phyloP scores from a whole-genome alignment of 2,113 vertebrate genomes.

The Tychaedon coryphoeus region DNA sequence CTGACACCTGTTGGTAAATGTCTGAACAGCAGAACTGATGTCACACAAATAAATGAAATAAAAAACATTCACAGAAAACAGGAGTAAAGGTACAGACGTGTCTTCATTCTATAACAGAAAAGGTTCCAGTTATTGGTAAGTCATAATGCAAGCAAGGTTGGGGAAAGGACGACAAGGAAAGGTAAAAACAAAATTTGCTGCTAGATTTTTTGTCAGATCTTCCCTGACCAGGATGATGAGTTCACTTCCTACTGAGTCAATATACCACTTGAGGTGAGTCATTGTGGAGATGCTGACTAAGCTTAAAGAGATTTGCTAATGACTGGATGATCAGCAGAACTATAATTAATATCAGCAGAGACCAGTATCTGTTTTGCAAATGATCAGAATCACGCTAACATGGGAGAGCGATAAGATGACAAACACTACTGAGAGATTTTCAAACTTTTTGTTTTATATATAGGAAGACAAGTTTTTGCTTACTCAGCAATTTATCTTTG shows the following conservation, averaged over 20 bases:
- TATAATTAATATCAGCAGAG: conserved; percentile 31
- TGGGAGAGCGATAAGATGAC: background rate
- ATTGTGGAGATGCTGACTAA: conserved; percentile 49
- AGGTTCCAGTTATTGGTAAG: background rate
- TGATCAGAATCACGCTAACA: background rate
- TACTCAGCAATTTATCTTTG: background rate
- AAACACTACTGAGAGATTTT: background rate
- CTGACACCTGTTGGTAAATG: conserved; percentile 73
- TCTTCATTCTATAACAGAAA: background rate
- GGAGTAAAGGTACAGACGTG: background rate
- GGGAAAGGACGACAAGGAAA: background rate
- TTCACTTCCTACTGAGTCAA: conserved; percentile 60
- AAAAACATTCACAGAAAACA: background rate
- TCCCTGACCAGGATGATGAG: background rate
- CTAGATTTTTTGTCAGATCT: background rate
- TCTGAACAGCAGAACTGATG: conserved; percentile 11
- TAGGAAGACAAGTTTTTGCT: background rate
- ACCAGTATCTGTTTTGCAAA: background rate
- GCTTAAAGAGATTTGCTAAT: conserved; percentile 41
- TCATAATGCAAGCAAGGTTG: background rate
- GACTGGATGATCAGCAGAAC: conserved; percentile 32
- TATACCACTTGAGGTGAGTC: conserved; percentile 19
- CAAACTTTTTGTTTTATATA: background rate
- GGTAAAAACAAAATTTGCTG: conserved; percentile 6
- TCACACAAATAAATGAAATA: background rate